Evolutionary conservation across 2,113 vertebrate species (phyloP), one percentile per base, ranked within the genome.

Genomic region (Stigmatopora argus): DNA sequence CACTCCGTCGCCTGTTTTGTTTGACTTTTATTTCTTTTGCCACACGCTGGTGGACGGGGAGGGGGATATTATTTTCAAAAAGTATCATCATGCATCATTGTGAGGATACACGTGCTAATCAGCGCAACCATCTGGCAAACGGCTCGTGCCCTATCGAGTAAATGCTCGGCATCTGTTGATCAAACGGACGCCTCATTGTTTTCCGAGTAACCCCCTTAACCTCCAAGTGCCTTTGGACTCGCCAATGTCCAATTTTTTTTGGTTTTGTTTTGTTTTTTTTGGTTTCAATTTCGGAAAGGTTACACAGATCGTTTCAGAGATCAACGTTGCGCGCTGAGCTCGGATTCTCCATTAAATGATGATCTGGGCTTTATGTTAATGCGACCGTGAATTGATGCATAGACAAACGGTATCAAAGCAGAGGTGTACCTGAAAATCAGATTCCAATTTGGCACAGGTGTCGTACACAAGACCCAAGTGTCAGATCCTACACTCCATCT

Each of bases 91-190:
- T 91, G 88, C 85, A 87, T 91, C 90, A 89, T 78, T 83, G 85
- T 89, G 79, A 86, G 80, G 79, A 85, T 87, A 86, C 88, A 81
- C 82, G 75, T 82, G 77, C 83, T 90, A 90, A 91, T 91, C 88
- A 88, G 88, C 85, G 71, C 74, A 74, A 66, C 89, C 91, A 92
- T 91, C 90, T 92, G 90, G 89, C 85, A 82, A 81, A 85, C 79
- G 67, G 83, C 82, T 77, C 83, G 86, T 78, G 87, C 88, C 75
- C 87, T 88, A 89, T 86, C 83, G 81, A 88, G 84, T 86, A 87
- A 91, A 89, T 84, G 86, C 81, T 74, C 77, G 87, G 88, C 89
- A 90, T 91, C 89, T 89, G 90, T 88, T 88, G 82, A 90, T 88
- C 81, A 83, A 89, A 86, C 77, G 79, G 72, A 79, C 78, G 82